Evolutionary conservation across 92 coral and sea anemone genomes (phyloP).

Genomic region (Epizoanthus illoricatus): DNA sequence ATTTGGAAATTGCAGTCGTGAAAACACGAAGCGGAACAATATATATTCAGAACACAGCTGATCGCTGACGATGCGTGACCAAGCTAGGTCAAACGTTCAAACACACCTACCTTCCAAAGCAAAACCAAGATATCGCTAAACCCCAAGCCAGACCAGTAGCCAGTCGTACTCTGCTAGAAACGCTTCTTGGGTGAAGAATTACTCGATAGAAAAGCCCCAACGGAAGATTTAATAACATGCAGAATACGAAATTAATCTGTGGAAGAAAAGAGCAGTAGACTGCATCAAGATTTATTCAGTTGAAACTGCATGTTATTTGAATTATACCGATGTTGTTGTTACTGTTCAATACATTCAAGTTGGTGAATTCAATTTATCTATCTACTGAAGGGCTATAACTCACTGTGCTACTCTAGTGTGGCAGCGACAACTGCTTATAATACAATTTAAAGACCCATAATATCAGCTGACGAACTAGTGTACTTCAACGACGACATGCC

Average conservation of each 20-base stretch:
- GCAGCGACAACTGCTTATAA: too few relatives aligned
- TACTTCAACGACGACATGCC: too few relatives aligned
- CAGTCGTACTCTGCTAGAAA: slow-evolving; percentile 40
- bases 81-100: too few relatives aligned
- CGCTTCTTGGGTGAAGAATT: slow-evolving; percentile 44
- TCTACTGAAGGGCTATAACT: too few relatives aligned
- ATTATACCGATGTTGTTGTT: too few relatives aligned
- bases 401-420: too few relatives aligned
- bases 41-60: neutral
- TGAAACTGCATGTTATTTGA: too few relatives aligned
- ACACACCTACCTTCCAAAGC: slow-evolving; percentile 50
- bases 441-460: too few relatives aligned
- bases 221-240: slow-evolving; percentile 45
- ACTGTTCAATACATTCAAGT: too few relatives aligned
- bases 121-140: slow-evolving; percentile 47
- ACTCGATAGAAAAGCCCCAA: slow-evolving; percentile 42
- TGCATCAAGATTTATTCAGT: neutral
- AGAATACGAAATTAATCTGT: slow-evolving; percentile 40
- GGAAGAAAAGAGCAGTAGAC: slow-evolving; percentile 4
- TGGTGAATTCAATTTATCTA: too few relatives aligned
- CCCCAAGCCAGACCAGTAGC: slow-evolving; percentile 46
- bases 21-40: neutral
- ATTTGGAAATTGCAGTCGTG: too few relatives aligned
- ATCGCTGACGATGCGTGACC: neutral
- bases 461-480: too few relatives aligned